phyloP scores from a whole-genome alignment of 2,797 vertebrate genomes.

The Trematomus bernacchii region DNA sequence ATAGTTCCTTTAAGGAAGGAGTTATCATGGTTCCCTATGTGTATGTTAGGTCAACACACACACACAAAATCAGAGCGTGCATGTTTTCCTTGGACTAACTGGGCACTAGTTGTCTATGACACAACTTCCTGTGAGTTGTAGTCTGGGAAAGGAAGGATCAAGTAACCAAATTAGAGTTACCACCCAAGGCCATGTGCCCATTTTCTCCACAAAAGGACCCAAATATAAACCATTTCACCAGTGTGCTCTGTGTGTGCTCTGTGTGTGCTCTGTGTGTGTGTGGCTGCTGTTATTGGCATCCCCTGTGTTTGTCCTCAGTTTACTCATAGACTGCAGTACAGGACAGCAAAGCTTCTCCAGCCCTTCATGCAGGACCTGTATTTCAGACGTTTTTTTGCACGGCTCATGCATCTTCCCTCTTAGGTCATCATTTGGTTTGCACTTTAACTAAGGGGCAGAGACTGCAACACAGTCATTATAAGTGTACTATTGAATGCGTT shows the following conservation, averaged over 20 bases:
- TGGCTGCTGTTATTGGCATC: conserved; percentile 44
- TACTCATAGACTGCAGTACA: conserved; percentile 4
- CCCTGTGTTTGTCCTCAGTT: conserved; percentile 39
- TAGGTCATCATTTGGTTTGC: conserved; percentile 21
- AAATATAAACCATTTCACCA: conserved; percentile 51
- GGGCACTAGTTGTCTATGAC: conserved; percentile 42
- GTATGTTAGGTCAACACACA: conserved; percentile 3
- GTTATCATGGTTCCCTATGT: not conserved
- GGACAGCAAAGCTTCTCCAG: not conserved
- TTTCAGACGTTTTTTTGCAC: not conserved
- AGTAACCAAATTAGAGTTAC: conserved; percentile 64
- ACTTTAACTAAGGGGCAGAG: not conserved
- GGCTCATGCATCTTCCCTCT: conserved; percentile 15
- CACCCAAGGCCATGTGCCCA: conserved; percentile 62
- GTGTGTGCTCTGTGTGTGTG: conserved; percentile 21
- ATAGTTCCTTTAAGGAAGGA: not conserved
- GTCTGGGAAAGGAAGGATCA: conserved; percentile 76
- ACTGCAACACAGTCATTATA: conserved; percentile 7
- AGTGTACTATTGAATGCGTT: not conserved
- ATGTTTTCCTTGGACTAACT: conserved; percentile 47
- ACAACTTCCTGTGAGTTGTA: conserved; percentile 62
- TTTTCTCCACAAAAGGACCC: conserved; percentile 58
- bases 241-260: conserved; percentile 8
- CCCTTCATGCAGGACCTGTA: not conserved
- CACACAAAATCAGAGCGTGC: not conserved